Evolutionary conservation across 2,797 vertebrate genomes (phyloP).

Genomic region (Falco concolor): DNA sequence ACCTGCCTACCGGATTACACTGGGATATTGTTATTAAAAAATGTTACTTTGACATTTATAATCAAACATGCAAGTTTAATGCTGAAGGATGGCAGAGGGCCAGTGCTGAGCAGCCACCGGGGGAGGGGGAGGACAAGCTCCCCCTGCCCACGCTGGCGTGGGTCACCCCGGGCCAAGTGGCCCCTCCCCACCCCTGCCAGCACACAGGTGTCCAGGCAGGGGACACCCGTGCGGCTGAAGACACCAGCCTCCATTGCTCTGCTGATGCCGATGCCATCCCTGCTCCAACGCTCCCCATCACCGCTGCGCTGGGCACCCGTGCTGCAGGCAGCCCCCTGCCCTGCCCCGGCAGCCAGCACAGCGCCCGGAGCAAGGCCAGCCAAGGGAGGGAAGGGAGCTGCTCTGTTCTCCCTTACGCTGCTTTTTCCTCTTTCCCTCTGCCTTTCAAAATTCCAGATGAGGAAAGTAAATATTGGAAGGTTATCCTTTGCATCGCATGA

Average conservation of each 20-base stretch:
- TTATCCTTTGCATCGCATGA: slow-evolving; percentile 60
- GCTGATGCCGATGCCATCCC: not conserved
- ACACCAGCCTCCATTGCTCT: fast-evolving
- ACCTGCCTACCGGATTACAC: not conserved
- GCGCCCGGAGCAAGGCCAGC: not conserved
- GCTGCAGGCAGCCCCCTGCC: not conserved
- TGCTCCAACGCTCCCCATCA: fast-evolving
- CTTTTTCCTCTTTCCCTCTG: not conserved
- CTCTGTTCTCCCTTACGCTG: not conserved
- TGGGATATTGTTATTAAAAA: not conserved
- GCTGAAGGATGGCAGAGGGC: not conserved
- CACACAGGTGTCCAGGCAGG: not conserved
- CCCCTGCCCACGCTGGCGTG: not conserved
- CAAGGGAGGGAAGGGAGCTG: not conserved
- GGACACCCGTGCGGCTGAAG: fast-evolving
- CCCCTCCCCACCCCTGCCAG: not conserved
- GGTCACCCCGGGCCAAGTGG: not conserved
- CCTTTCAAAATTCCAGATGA: slow-evolving; percentile 42
- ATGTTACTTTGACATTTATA: not conserved
- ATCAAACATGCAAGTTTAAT: not conserved
- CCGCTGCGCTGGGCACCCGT: not conserved
- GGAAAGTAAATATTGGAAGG: slow-evolving; percentile 61
- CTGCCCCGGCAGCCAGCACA: not conserved
- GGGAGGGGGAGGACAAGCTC: not conserved
- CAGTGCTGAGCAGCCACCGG: not conserved